These are phyloP conservation scores for Platanista minor DNA, from an alignment of 2,113 vertebrate genomes.

Conservation along the genomic window DNA sequence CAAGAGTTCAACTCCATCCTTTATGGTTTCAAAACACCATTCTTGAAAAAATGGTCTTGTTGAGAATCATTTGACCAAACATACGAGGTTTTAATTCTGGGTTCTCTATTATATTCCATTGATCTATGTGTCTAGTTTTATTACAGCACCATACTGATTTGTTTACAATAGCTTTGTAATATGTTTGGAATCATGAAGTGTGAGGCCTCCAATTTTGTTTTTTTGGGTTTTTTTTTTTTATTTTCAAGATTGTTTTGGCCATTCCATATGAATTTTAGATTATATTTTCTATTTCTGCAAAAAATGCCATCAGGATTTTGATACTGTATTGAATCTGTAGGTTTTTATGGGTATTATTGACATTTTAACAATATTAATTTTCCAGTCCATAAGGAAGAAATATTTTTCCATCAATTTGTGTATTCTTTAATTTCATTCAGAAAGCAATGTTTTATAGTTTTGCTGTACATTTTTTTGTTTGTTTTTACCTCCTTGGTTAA, in stretches of 20 bases:
- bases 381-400: not conserved
- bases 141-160: not conserved
- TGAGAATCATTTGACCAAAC: not conserved
- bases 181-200: not conserved
- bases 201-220: not conserved
- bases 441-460: not conserved
- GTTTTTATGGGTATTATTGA: not conserved
- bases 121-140: not conserved
- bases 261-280: not conserved
- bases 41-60: not conserved
- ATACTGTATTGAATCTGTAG: not conserved
- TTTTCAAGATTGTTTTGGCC: not conserved
- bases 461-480: not conserved
- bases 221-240: rapidly evolving
- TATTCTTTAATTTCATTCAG: not conserved
- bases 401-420: not conserved
- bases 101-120: not conserved
- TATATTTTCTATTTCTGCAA: not conserved
- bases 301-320: not conserved
- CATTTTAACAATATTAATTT: not conserved
- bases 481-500: not conserved
- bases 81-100: rapidly evolving
- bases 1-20: not conserved
- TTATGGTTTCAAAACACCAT: not conserved
- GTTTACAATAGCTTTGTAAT: not conserved